Conservation (phyloP, 2,888 invertebrate species). For the Ptychoptera contaminata region DNA sequence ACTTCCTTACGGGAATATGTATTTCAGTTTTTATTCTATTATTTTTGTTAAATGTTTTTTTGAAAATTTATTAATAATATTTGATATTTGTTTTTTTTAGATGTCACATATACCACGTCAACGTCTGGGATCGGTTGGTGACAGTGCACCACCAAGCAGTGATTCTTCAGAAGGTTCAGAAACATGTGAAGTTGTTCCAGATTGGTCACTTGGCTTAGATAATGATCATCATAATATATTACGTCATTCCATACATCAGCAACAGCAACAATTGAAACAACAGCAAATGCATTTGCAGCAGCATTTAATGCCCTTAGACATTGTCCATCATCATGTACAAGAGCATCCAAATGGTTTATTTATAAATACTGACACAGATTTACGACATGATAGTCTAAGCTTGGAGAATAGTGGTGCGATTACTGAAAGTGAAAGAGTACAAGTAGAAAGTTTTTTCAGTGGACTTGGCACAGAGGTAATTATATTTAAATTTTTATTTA, state of each 20-base stretch:
- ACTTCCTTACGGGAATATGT: too few species aligned
- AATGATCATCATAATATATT: constrained; percentile 16
- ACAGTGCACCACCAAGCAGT: constrained; percentile 35
- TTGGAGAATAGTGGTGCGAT: constrained; percentile 32
- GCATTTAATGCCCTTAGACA: constrained; percentile 15
- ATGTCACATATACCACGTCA: constrained; percentile 28
- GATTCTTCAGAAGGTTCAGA: constrained; percentile 37
- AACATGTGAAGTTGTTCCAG: constrained; percentile 23
- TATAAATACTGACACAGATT: constrained; percentile 25
- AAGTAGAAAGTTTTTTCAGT: constrained; percentile 57
- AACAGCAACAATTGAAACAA: constrained; percentile 15
- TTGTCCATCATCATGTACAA: constrained; percentile 17
- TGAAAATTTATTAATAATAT: background rate
- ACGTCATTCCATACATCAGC: constrained; percentile 9
- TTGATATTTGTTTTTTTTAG: constrained; percentile 5
- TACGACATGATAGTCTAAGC: constrained; percentile 24
- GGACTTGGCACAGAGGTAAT: constrained; percentile 55
- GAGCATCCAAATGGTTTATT: constrained; percentile 22
- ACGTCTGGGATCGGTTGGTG: constrained; percentile 43
- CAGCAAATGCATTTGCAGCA: constrained; percentile 12
- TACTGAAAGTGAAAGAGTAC: constrained; percentile 45
- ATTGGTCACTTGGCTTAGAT: constrained; percentile 29
- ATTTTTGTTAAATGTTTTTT: too few species aligned
- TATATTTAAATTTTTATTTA: constrained; percentile 15
- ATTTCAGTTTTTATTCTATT: too few species aligned